Evolutionary conservation across 35 echinoderm and acorn worm species (phyloP), one percentile per base, ranked within the genome.

Genomic region (Stichopus chloronotus): DNA sequence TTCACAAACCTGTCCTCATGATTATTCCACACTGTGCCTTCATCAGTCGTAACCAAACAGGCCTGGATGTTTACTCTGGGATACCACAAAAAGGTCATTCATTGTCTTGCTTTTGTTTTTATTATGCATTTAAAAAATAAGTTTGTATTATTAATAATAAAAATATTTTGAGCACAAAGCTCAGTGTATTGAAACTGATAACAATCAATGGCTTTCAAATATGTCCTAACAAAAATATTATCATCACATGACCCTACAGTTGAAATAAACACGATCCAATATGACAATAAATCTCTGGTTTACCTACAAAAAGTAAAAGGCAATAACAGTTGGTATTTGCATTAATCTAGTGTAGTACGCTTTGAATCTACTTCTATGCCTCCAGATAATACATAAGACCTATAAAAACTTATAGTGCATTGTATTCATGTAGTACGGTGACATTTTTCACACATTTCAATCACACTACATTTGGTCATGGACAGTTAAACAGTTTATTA

Each of bases 11-110:
- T 19, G 12, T 83, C 56, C 12, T 20, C 80, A 8, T 83, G 52
- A 83, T 53, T 3, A 83, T 83, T 55, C 80, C 80, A 57, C 80
- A 83, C 56, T 83, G 80, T 83, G 80, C 52, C 14, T 14, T 83
- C 10, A 21, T 20, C 22, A n/a, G 19, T n/a, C 13, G 6, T 74
- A 74, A 74, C 17, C 19, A n/a, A 61, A 61, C 1, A 7, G 17
- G 22, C 7, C 14, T n/a, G 13, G 69, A 74, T 74, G 69, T 74
- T 7, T 74, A 74, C 19, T 19, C 12, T 74, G 69, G 69, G 6
- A 21, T 6, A 74, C 17, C 22, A 74, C 69, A 74, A 20, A 14
- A 16, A 74, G 69, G 69, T 74, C 11, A 14, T 65, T 74, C 11
- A 14, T 65, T 65, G 19, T 65, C 19, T 5, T 65, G 19, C 19